These are phyloP conservation scores for Perccottus glenii DNA, from an alignment of 2,113 vertebrate species.

Conservation along the genomic window DNA sequence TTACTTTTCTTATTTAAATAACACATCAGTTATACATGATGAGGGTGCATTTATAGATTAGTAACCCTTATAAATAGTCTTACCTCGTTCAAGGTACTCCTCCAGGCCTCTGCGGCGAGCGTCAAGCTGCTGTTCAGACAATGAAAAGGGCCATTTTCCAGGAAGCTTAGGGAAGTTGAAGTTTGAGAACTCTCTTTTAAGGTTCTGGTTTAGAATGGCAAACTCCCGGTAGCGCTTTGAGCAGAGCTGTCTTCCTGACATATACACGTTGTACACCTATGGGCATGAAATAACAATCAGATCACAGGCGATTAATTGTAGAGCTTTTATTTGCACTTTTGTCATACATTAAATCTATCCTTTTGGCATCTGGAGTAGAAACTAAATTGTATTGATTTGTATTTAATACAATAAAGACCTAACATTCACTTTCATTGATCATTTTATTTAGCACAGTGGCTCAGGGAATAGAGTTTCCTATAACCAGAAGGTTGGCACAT, in stretches of 20 bases:
- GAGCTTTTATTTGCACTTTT: too few species aligned
- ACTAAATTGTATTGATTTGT: too few species aligned
- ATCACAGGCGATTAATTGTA: background rate
- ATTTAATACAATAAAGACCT: too few species aligned
- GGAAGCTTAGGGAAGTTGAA: slow-evolving; percentile 94
- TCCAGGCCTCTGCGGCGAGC: slow-evolving; percentile 91
- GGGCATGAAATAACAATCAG: slow-evolving; percentile 5
- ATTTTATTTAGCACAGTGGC: too few species aligned
- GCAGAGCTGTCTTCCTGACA: slow-evolving; percentile 95
- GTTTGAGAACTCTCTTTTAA: slow-evolving; percentile 93
- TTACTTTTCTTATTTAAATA: background rate
- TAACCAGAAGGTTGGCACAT: too few species aligned
- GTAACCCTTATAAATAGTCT: background rate
- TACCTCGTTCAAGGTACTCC: slow-evolving; percentile 94
- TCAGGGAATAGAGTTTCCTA: too few species aligned
- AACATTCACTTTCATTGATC: too few species aligned
- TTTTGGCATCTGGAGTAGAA: too few species aligned
- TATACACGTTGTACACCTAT: slow-evolving; percentile 96
- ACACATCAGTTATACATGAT: too few species aligned
- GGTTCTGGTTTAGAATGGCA: slow-evolving; percentile 93
- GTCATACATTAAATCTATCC: too few species aligned
- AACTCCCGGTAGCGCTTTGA: slow-evolving; percentile 96
- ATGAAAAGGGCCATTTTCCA: slow-evolving; percentile 95
- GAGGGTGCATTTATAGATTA: too few species aligned
- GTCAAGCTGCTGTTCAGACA: slow-evolving; percentile 96